Base-by-base conservation (phyloP, 2,113 vertebrate genomes). In the Odocoileus virginianus region DNA sequence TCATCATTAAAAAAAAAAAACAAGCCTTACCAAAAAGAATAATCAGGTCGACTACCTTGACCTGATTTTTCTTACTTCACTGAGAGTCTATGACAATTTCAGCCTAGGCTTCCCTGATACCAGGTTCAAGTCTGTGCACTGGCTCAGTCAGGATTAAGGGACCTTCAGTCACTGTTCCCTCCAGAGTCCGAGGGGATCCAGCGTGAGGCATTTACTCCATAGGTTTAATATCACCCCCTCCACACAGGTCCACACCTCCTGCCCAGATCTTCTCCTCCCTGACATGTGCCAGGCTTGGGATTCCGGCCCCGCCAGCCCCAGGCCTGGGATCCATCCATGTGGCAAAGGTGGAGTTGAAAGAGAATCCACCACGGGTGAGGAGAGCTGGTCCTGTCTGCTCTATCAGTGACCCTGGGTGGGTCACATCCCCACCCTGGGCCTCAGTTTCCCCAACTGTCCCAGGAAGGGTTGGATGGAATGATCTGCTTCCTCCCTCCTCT, bases 161-260 rank as follows among this genome's bases (percentile, higher is more conserved):
- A 28, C 25, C 36, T 21, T 86, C 12, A 3, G 14, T 58, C n/a
- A 1, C 43, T 28, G 54, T 9, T 17, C 67, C 19, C 76, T 85
- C 36, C 40, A 21, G 21, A 85, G 11, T 7, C 1, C 0, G 0
- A 14, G 58, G 43, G 21, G 7, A 43, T 7, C 14, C 33, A 14
- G 4, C 0, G 0, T 14, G 52, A 76, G 40, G 10, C 7, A 15
- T 36, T 58, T 45, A 47, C 14, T 33, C 47, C 3, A 0, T 1
- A 54, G 19, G 17, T 11, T 83, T 47, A 3, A 30, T 82, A 52
- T 52, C 21, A 11, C 28, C 4, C 8, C 23, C 8, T 50, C 2
- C 40, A 52, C 1, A 7, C 11, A 6, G 54, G 27, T 5, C 14
- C 57, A n/a, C 0, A 1, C 10, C n/a, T 21, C 50, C 30, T 50